Base-by-base conservation (phyloP, 2,888 invertebrate genomes). In the Eupithecia dodoneata region DNA sequence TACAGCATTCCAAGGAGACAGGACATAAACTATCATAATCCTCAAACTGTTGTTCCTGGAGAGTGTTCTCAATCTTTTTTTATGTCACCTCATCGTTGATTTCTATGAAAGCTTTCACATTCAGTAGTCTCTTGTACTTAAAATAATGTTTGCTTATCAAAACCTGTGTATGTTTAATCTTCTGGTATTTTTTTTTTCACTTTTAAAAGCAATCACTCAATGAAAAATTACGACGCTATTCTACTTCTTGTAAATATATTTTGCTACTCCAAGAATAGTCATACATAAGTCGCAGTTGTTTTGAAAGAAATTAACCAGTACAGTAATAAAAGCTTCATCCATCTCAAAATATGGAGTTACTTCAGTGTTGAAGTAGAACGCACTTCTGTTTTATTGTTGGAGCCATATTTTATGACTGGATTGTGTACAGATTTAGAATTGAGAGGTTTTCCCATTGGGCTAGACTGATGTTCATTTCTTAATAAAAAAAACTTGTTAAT, bases 361-460 rank as follows among this genome's bases (percentile, higher is more conserved):
- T 93, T 92, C 89, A 88, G 87, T 87, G 89, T 87, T 89, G 91
- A 91, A 92, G 91, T 92, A 91, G 91, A 89, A 87, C 90, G 90
- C 94, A 94, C 94, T 94, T 91, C 91, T 93, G 93, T 94, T 95
- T 95, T 94, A 95, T 94, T 94, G 94, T 95, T 93, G 93, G 91
- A 91, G 93, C 93, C 90, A 94, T 94, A 94, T 93, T 95, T 95
- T 95, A 94, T 90, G 94, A 89, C 92, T 93, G 94, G 94, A 94
- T 95, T 95, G 94, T 95, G 92, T 94, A 89, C 94, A 85, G 91
- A 93, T 92, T 92, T 95, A 95, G 94, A 92, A 90, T 88, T 80
- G 81, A 82, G 85, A 80, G 79, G 83, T 78, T 63, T 85, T 74
- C 76, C 83, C 84, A 87, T 80, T 73, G 67, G 44, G 41, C n/a